These are phyloP conservation scores for Campaea margaritaria DNA, from an alignment of 2,888 invertebrate species.

Conservation along the genomic window DNA sequence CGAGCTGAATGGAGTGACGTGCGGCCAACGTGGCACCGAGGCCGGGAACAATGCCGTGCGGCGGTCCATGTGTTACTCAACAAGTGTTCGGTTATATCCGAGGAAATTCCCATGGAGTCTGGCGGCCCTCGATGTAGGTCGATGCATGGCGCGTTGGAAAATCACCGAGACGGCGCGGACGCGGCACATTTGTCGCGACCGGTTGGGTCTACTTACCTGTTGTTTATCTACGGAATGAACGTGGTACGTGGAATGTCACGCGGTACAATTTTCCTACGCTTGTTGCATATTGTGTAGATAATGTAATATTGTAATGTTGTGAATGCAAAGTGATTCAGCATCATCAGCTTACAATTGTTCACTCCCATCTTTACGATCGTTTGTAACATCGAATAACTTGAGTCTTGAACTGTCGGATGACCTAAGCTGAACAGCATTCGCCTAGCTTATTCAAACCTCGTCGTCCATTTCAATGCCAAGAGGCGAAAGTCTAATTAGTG, in stretches of 20 bases:
- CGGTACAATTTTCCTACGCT: conserved; percentile 11
- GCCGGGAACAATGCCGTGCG: conserved; percentile 30
- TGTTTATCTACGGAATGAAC: conserved; percentile 9
- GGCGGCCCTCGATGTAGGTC: conserved; percentile 37
- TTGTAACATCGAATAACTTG: too few relatives aligned
- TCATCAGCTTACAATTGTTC: too few relatives aligned
- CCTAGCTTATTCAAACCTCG: too few relatives aligned
- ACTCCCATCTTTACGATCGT: too few relatives aligned
- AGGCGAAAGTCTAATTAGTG: too few relatives aligned
- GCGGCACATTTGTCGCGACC: conserved; percentile 23
- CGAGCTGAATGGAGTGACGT: conserved; percentile 41
- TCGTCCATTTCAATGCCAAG: too few relatives aligned
- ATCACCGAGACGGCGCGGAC: conserved; percentile 45
- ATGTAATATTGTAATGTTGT: background rate
- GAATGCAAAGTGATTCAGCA: background rate
- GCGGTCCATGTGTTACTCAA: conserved; percentile 24
- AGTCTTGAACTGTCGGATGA: too few relatives aligned
- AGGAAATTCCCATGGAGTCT: conserved; percentile 52
- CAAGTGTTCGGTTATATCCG: conserved; percentile 41
- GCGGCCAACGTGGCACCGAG: conserved; percentile 25
- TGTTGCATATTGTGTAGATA: conserved; percentile 3
- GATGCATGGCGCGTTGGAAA: conserved; percentile 53
- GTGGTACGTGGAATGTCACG: conserved; percentile 12
- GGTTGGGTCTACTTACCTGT: conserved; percentile 5
- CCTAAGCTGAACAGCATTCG: too few relatives aligned